phyloP scores from a whole-genome alignment of 2,113 vertebrate species.

The Cebus imitator region DNA sequence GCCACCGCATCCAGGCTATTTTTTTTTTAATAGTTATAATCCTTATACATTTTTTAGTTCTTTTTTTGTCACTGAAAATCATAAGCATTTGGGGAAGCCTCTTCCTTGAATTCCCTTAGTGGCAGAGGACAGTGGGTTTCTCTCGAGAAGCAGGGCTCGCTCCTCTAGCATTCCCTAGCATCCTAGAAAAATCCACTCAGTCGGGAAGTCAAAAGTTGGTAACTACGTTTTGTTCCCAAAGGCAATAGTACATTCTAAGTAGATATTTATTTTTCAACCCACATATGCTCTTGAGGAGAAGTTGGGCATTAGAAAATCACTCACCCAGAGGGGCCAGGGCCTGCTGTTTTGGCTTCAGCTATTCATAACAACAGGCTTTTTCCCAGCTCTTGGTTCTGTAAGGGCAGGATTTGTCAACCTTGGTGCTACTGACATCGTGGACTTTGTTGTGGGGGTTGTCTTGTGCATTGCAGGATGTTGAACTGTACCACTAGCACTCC shows the following conservation, averaged over 20 bases:
- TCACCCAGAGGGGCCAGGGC: background rate
- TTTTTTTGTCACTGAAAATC: background rate
- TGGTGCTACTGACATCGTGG: background rate
- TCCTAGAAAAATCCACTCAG: background rate
- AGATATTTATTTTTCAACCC: background rate
- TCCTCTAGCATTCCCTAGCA: background rate
- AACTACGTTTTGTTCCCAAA: background rate
- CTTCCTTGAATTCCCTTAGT: too few species aligned
- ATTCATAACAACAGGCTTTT: background rate
- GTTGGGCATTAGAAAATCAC: background rate
- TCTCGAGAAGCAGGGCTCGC: background rate
- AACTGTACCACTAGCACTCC: background rate
- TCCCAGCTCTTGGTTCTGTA: background rate
- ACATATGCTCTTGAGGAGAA: background rate
- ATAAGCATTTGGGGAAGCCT: background rate
- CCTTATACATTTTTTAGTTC: too few species aligned
- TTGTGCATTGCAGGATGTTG: rapidly evolving
- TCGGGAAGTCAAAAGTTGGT: background rate
- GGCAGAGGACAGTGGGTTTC: background rate
- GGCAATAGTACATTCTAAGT: background rate
- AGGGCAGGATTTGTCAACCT: background rate
- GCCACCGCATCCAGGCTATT: too few species aligned
- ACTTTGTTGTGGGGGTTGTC: background rate
- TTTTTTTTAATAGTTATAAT: background rate
- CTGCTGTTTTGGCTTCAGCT: background rate